A percentile compares a stretch with the other conserved stretches of the same genome.
Evolutionary conservation across 2,797 vertebrate species (phyloP).

Genomic region (Lindbergichthys nudifrons): DNA sequence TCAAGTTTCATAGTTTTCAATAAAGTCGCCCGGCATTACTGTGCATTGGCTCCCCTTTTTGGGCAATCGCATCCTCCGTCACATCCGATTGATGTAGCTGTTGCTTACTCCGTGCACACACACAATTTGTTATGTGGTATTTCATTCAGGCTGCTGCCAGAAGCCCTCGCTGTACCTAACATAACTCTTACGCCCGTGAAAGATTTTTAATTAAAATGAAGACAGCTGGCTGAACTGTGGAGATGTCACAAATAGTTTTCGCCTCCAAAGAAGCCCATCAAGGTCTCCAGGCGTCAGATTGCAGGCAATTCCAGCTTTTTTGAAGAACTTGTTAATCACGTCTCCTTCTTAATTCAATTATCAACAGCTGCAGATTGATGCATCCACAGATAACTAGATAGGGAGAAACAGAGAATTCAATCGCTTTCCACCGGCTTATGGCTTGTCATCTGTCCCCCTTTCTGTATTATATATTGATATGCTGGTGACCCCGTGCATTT

Average conservation of each 20-base stretch:
- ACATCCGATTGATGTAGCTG: conserved; percentile 72
- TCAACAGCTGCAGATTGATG: conserved; percentile 84
- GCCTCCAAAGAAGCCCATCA: conserved; percentile 73
- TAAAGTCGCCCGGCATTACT: conserved; percentile 71
- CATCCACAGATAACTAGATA: conserved; percentile 70
- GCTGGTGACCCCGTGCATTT: conserved; percentile 86
- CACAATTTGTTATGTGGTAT: conserved; percentile 80
- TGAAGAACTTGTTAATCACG: conserved; percentile 85
- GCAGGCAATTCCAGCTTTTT: conserved; percentile 80
- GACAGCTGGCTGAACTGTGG: conserved; percentile 81
- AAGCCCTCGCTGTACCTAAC: conserved; percentile 70
- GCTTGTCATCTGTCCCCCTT: conserved; percentile 87
- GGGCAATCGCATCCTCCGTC: conserved; percentile 70
- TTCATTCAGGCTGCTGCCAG: conserved; percentile 78
- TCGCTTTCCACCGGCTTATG: conserved; percentile 86
- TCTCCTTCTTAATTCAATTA: conserved; percentile 83
- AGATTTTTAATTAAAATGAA: conserved; percentile 87
- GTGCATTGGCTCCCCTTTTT: conserved; percentile 68
- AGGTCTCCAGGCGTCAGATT: conserved; percentile 69
- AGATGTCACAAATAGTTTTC: conserved; percentile 83
- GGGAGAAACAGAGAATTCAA: conserved; percentile 78
- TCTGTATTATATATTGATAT: conserved; percentile 87
- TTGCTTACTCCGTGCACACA: conserved; percentile 76
- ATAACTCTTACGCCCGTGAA: conserved; percentile 83
- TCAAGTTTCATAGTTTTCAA: conserved; percentile 75